Percentiles rank a stretch among this genome's conserved stretches.
These are phyloP conservation scores for Paramisgurnus dabryanus DNA, from an alignment of 2,113 vertebrate species.

Conservation along the genomic window DNA sequence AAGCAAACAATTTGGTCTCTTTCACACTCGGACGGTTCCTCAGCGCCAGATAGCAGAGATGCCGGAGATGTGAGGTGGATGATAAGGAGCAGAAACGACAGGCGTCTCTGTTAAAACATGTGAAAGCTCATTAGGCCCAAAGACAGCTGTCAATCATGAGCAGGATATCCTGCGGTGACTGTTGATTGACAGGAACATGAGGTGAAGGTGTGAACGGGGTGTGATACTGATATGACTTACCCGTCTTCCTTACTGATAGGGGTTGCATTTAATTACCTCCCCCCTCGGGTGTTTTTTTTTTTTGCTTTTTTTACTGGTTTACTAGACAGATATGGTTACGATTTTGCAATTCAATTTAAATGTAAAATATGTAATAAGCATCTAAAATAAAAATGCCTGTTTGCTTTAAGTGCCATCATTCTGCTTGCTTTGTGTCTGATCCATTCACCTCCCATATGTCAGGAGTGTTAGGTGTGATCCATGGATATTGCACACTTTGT, in stretches of 20 bases:
- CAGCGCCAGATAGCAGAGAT: not conserved
- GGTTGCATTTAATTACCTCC: constrained; percentile 64
- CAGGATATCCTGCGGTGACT: constrained; percentile 25
- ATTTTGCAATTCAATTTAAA: not conserved
- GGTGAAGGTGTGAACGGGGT: constrained; percentile 55
- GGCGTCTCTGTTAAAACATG: constrained; percentile 24
- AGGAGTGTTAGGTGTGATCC: constrained; percentile 9
- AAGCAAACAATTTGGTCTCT: constrained; percentile 17
- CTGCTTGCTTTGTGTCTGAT: not conserved
- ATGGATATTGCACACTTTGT: constrained; percentile 12
- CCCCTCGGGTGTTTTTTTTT: constrained; percentile 35
- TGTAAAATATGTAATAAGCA: not conserved
- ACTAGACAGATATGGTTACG: not conserved
- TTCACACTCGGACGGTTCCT: constrained; percentile 1
- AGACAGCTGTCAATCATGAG: not conserved
- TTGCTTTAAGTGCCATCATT: too few species aligned
- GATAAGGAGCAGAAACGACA: constrained; percentile 10
- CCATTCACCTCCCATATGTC: not conserved
- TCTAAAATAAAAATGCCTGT: too few species aligned
- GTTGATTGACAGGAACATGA: constrained; percentile 45
- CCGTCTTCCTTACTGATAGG: constrained; percentile 51
- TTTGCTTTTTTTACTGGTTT: not conserved
- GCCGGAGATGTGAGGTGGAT: constrained; percentile 19
- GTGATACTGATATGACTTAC: constrained; percentile 47
- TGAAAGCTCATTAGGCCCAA: constrained; percentile 28